Conservation (phyloP, 2,888 invertebrate species). For the Dioctria rufipes region DNA sequence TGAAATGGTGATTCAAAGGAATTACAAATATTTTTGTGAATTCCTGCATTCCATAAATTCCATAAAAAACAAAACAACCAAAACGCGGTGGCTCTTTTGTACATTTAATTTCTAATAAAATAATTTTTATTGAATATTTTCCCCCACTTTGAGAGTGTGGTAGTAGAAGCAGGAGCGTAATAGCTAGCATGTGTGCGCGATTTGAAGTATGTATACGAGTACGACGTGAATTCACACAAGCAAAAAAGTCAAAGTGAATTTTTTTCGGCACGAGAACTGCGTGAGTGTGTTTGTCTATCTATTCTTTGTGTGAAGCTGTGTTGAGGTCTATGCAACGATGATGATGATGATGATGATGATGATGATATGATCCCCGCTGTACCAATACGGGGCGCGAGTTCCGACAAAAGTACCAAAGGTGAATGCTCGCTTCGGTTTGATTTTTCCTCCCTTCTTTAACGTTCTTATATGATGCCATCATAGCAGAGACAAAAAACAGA, state of each 20-base stretch:
- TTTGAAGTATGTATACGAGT: background rate
- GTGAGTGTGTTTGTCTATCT: background rate
- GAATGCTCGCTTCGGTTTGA: slow-evolving; percentile 58
- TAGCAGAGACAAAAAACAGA: slow-evolving; percentile 29
- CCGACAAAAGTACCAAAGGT: slow-evolving; percentile 57
- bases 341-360: background rate
- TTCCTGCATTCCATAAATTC: background rate
- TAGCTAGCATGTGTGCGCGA: too few relatives aligned
- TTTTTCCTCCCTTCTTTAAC: slow-evolving; percentile 50
- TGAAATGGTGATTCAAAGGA: background rate
- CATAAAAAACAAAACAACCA: background rate
- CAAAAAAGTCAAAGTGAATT: slow-evolving; percentile 8
- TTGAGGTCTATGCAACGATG: background rate
- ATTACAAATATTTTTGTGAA: background rate
- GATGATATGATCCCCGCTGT: too few relatives aligned
- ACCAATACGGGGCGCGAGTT: background rate
- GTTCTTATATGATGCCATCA: slow-evolving; percentile 16
- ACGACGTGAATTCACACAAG: slow-evolving; percentile 5
- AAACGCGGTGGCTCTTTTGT: background rate
- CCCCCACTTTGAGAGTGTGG: background rate
- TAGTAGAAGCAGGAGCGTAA: too few relatives aligned
- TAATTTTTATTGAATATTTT: background rate
- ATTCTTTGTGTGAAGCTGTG: background rate
- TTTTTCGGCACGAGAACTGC: slow-evolving; percentile 18
- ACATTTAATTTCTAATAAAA: background rate